Percentiles rank a stretch among this genome's conserved stretches.
These are phyloP conservation scores for Callospermophilus lateralis DNA, from an alignment of 2,113 vertebrate genomes.

Conservation along the genomic window DNA sequence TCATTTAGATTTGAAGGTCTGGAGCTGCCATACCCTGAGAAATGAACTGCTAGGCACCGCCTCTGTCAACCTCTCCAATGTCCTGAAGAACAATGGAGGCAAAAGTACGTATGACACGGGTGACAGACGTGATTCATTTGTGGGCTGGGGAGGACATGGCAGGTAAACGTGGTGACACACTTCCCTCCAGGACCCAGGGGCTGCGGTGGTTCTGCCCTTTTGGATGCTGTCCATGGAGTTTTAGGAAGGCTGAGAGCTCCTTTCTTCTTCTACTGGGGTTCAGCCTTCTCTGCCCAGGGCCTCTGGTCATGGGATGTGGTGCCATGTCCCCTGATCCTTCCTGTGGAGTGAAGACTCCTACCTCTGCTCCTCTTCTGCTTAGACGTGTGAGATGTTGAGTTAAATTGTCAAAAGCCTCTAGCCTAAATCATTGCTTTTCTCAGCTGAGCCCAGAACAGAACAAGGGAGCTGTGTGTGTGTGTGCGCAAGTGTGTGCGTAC, in stretches of 20 bases:
- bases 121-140: accelerated
- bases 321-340: neutral
- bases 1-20: slow-evolving; percentile 95
- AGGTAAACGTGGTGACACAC: neutral
- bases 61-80: slow-evolving; percentile 92
- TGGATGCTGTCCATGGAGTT: neutral
- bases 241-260: neutral
- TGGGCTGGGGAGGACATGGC: neutral
- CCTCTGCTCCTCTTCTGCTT: accelerated
- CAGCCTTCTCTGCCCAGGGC: neutral
- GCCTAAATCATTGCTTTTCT: neutral
- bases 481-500: neutral
- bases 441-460: neutral
- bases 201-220: neutral
- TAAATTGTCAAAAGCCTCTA: neutral
- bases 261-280: neutral
- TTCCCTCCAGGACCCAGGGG: neutral
- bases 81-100: slow-evolving; percentile 92
- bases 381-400: accelerated
- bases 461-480: slow-evolving; percentile 54
- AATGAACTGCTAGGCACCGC: slow-evolving; percentile 96
- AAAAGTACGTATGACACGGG: slow-evolving; percentile 87
- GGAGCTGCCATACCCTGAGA: slow-evolving; percentile 96
- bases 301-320: neutral
- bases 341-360: neutral